These are phyloP conservation scores for Pelobates fuscus DNA, from an alignment of 2,113 vertebrate genomes.

Conservation along the genomic window DNA sequence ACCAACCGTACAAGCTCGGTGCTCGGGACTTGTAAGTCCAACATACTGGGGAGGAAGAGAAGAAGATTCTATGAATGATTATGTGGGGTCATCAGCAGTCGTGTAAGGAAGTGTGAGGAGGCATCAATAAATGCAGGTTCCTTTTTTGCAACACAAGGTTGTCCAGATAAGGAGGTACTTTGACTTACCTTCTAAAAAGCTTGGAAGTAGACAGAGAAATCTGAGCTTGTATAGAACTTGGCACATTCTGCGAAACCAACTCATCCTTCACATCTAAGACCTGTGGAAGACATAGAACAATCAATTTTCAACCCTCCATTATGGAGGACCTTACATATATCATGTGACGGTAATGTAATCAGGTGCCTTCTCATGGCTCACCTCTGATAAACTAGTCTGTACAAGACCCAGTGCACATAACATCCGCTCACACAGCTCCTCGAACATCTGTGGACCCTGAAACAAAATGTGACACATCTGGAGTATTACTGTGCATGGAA, in stretches of 20 bases:
- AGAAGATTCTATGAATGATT: neutral
- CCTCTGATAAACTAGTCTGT: slow-evolving; percentile 39
- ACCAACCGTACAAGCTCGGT: slow-evolving; percentile 37
- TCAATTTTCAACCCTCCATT: too few relatives aligned
- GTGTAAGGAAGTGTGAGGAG: too few relatives aligned
- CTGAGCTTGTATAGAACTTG: slow-evolving; percentile 28
- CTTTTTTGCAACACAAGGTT: too few relatives aligned
- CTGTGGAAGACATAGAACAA: neutral
- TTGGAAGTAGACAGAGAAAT: slow-evolving; percentile 30
- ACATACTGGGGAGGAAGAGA: slow-evolving; percentile 21
- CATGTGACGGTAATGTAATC: too few relatives aligned
- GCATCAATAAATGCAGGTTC: too few relatives aligned
- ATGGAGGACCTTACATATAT: neutral
- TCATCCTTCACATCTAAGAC: slow-evolving; percentile 45
- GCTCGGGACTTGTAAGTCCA: slow-evolving; percentile 25
- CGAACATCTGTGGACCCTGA: slow-evolving; percentile 27
- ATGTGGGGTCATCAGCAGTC: too few relatives aligned
- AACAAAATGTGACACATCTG: neutral
- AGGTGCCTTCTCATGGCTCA: neutral
- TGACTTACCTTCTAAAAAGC: slow-evolving; percentile 45
- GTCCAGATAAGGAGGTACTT: too few relatives aligned
- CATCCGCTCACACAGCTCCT: slow-evolving; percentile 42
- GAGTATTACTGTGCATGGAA: too few relatives aligned
- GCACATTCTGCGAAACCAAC: slow-evolving; percentile 31
- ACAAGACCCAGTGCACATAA: slow-evolving; percentile 35